Evolutionary conservation across 2,113 vertebrate genomes (phyloP), one percentile per base, ranked within the genome.

Genomic region (Solea solea): DNA sequence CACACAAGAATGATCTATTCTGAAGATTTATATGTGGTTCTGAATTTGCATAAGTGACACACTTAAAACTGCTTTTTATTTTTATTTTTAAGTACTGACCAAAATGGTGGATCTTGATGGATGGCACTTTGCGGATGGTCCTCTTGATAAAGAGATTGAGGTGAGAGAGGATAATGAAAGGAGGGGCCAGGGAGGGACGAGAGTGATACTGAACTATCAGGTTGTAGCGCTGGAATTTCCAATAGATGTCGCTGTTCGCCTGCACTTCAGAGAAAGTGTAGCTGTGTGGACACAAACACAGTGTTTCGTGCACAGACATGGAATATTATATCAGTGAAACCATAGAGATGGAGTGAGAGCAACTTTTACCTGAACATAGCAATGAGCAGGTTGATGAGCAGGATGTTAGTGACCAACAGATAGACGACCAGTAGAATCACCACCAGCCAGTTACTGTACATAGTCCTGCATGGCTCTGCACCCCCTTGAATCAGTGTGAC

Each of bases 151-250:
- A 90, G 28, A 95, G 90, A 69, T 94, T 92, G 62, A 95, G 68
- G 81, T 97, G 96, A 3, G 95, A 97, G 67, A 97, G 60, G 74
- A 97, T 80, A 77, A 97, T 97, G 59, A 97, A 93, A 21, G 96
- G 96, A 2, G 96, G 96, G 2, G 96, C 95, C 34, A 97, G 87
- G 0, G 93, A 94, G 0, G 96, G 96, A 6, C 94, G 91, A 1
- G 92, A 94, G 86, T 96, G 95, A 77, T 96, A 97, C 83, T 96
- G 94, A 60, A 95, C 93, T 39, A 97, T 96, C 66, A 97, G 91
- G 74, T 94, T 95, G 81, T 95, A 97, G 39, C 95, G 95, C 82
- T 97, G 96, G 48, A 95, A 95, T 87, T 97, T 96, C 96, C 96
- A 97, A 77, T 97, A 95, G 61, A 92, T 94, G 83, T 97, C 96